These are phyloP conservation scores for Lordiphosa stackelbergi DNA, from an alignment of 1,140 invertebrate species.

Conservation along the genomic window DNA sequence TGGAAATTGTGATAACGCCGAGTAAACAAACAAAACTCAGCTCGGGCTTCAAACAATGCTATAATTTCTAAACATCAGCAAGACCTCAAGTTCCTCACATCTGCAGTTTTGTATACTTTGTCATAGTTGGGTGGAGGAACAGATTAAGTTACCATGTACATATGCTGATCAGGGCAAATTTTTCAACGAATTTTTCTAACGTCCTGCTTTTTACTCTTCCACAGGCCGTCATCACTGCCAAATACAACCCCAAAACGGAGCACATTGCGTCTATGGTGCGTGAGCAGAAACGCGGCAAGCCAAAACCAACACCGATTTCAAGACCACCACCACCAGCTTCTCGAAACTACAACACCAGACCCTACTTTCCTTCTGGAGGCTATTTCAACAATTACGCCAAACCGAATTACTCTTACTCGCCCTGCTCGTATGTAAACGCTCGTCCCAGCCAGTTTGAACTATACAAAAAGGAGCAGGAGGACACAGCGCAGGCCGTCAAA, in stretches of 20 bases:
- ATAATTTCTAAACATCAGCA: neutral
- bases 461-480: neutral
- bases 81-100: neutral
- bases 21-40: neutral
- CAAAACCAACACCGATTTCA: neutral
- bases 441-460: neutral
- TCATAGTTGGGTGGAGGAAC: too few relatives aligned
- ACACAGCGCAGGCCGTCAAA: neutral
- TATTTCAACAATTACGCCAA: neutral
- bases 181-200: neutral
- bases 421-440: too few relatives aligned
- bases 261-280: conserved; percentile 65
- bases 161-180: neutral
- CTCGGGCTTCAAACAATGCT: neutral
- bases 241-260: conserved; percentile 46
- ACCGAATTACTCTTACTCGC: neutral
- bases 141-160: too few relatives aligned
- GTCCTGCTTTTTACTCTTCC: neutral
- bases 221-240: conserved; percentile 49
- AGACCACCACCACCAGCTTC: neutral
- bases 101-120: neutral
- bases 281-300: conserved; percentile 29
- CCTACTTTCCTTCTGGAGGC: neutral
- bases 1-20: too few relatives aligned
- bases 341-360: neutral